Percentiles rank a stretch among this genome's conserved stretches.
Conservation (phyloP, 2,113 vertebrate genomes). For the Eurystomus gularis region DNA sequence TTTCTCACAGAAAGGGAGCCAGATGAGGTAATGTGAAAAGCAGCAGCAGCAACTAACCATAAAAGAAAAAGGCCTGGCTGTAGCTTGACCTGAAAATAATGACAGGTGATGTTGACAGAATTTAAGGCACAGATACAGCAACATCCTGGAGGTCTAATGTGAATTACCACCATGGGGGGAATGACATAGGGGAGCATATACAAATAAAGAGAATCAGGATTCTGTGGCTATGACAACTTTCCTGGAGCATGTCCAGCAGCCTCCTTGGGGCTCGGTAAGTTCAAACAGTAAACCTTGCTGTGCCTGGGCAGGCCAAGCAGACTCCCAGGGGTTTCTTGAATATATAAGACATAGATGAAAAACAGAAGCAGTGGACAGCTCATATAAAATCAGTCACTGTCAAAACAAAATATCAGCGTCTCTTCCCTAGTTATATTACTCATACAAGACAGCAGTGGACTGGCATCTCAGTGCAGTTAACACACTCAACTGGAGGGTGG, state of each 20-base stretch:
- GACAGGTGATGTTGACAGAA: conserved; percentile 26
- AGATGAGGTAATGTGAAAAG: conserved; percentile 48
- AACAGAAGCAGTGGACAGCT: conserved; percentile 16
- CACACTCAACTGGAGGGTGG: not conserved
- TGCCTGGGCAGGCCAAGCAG: conserved; percentile 32
- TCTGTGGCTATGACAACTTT: conserved; percentile 41
- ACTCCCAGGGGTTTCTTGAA: conserved; percentile 2
- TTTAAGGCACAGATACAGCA: conserved; percentile 35
- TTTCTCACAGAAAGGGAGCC: conserved; percentile 33
- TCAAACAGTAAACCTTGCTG: conserved; percentile 38
- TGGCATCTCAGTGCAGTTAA: not conserved
- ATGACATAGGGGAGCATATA: not conserved
- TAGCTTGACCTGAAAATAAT: conserved; percentile 52
- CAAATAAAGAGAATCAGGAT: conserved; percentile 36
- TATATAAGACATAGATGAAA: not conserved
- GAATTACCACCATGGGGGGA: not conserved
- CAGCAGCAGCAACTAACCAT: conserved; percentile 33
- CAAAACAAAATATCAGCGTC: not conserved
- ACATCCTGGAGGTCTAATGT: conserved; percentile 42
- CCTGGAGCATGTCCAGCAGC: conserved; percentile 38
- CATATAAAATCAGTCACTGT: conserved; percentile 11
- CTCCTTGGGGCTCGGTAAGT: conserved; percentile 31
- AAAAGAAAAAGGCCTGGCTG: conserved; percentile 41
- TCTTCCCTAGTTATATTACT: not conserved
- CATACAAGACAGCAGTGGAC: not conserved